phyloP scores from a whole-genome alignment of 2,797 vertebrate species.

The Intellagama lesueurii region DNA sequence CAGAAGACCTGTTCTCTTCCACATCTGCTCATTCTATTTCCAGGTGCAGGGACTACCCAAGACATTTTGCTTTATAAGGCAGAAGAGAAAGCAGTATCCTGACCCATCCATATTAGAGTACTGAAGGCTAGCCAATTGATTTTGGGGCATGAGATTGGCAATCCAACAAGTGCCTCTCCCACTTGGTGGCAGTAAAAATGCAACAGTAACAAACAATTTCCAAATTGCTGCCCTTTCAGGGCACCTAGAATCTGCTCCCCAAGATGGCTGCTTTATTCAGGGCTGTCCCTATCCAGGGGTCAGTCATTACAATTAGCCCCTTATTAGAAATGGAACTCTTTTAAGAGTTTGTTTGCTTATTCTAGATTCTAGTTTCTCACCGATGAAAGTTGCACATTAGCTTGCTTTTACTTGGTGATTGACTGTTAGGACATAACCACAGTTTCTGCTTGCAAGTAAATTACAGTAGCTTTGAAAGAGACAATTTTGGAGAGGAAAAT shows the following conservation, averaged over 20 bases:
- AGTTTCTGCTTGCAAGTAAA: no score
- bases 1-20: not conserved
- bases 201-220: not conserved
- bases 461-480: no score
- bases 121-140: not conserved
- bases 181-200: not conserved
- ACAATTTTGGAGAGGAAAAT: no score
- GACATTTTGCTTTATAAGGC: not conserved
- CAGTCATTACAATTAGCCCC: no score
- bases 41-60: not conserved
- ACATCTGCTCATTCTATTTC: not conserved
- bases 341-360: no score
- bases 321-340: no score
- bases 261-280: not conserved
- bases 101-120: not conserved
- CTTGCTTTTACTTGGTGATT: no score
- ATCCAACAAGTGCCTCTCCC: not conserved
- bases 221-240: not conserved
- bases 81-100: not conserved
- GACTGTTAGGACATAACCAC: no score
- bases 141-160: not conserved
- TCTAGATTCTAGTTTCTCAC: no score
- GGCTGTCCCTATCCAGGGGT: not conserved
- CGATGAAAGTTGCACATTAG: no score
- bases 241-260: not conserved